Evolutionary conservation across 2,113 vertebrate genomes (phyloP), one percentile per base, ranked within the genome.

Genomic region (Hippolais icterina): DNA sequence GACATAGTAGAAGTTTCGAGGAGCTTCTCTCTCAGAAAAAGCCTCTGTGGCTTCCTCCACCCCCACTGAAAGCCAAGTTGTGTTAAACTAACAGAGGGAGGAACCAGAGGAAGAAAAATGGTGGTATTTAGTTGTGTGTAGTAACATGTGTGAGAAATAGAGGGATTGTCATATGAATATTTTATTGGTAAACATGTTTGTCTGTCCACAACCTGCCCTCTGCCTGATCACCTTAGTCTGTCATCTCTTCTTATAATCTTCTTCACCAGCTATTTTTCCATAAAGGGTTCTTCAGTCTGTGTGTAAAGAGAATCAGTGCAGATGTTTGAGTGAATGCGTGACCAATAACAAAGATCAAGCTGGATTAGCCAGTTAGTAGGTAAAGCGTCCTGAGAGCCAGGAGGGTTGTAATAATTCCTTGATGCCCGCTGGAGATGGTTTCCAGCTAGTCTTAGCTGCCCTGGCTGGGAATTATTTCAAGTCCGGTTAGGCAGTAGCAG

Each of bases 251-350:
- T 47, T 39, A 31, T 76, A 46, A 53, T 41, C 9, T 74, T 15
- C 6, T 39, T 42, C 8, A n/a, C 31, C 25, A 85, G 5, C 13
- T 54, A 0, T 59, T 68, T 85, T 59, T 47, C 50, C 17, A 20
- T 29, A 18, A 46, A 13, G 5, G 0, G 1, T 8, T 68, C 25
- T 91, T 89, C 15, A 60, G 4, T 18, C 35, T 66, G 8, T 46
- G 6, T 60, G 5, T 46, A 2, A 5, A 39, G 5, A 10, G 4
- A 0, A 0, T 3, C 5, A 47, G 13, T 7, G 17, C 5, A 63
- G 25, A 33, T 23, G 23, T 46, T 21, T 25, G 22, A 37, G 15
- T 47, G 54, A 53, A 15, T 16, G 10, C 63, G 22, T 54, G 57
- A 80, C 9, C 15, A 28, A 19, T 9, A 64, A 5, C 10, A 47